Evolutionary conservation across 2,113 vertebrate genomes (phyloP).

Genomic region (Neodon shergylaensis): DNA sequence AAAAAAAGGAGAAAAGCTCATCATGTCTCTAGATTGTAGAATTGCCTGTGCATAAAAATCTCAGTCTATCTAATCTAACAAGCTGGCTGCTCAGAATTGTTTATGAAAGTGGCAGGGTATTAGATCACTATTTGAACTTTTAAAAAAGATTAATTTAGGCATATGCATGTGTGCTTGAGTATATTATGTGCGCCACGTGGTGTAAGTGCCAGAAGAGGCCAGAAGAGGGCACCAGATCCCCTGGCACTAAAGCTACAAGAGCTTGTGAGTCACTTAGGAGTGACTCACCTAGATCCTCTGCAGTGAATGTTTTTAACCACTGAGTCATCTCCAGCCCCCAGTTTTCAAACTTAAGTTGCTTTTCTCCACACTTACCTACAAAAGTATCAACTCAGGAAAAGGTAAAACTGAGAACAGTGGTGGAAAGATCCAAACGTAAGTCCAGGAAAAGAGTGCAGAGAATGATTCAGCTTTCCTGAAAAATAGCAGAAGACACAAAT

Average conservation of each 20-base stretch:
- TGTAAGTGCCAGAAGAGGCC: background rate
- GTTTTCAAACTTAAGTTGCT: constrained; percentile 22
- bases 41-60: constrained; percentile 12
- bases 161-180: background rate
- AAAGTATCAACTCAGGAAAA: constrained; percentile 32
- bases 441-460: constrained; percentile 14
- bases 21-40: background rate
- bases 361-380: background rate
- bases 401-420: background rate
- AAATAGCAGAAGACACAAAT: background rate
- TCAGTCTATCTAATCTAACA: background rate
- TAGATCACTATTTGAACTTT: constrained; percentile 9
- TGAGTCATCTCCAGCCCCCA: background rate
- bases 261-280: too few species aligned
- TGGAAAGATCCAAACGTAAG: constrained; percentile 5
- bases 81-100: background rate
- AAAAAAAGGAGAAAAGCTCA: background rate
- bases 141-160: background rate
- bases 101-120: constrained; percentile 4
- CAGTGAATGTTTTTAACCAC: background rate
- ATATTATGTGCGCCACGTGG: background rate
- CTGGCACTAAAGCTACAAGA: background rate
- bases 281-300: background rate
- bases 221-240: background rate
- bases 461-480: background rate